Conservation (phyloP, 2,797 vertebrate genomes). For the Orientallactaga sibirica region DNA sequence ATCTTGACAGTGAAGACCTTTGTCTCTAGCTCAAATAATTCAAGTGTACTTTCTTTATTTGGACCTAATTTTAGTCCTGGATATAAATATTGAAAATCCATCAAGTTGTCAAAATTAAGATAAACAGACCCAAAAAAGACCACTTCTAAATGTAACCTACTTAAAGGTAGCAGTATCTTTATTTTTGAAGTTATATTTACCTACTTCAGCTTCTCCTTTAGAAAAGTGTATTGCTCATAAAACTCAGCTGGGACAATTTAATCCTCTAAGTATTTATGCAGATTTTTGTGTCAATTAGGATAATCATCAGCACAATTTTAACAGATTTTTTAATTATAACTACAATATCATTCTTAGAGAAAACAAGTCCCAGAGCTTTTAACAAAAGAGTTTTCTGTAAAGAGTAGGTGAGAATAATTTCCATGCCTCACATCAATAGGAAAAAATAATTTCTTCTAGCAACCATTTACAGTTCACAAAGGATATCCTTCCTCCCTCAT, state of each 20-base stretch:
- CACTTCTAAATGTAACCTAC: slow-evolving; percentile 63
- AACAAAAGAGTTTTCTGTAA: slow-evolving; percentile 68
- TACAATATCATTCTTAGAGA: slow-evolving; percentile 64
- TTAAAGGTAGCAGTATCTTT: slow-evolving; percentile 62
- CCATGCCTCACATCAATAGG: not conserved
- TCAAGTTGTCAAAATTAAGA: slow-evolving; percentile 62
- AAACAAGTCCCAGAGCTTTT: slow-evolving; percentile 72
- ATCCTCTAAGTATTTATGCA: slow-evolving; percentile 53
- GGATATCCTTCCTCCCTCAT: not conserved
- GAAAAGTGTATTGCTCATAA: slow-evolving; percentile 53
- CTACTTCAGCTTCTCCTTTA: slow-evolving; percentile 53
- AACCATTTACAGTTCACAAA: slow-evolving; percentile 41
- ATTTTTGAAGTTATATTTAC: slow-evolving; percentile 74
- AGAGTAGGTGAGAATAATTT: slow-evolving; percentile 62
- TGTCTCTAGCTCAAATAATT: slow-evolving; percentile 53
- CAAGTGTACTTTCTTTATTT: slow-evolving; percentile 22
- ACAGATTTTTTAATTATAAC: slow-evolving; percentile 70
- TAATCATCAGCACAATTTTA: slow-evolving; percentile 69
- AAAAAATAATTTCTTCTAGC: slow-evolving; percentile 36
- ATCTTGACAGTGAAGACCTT: not conserved
- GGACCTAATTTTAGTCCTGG: slow-evolving; percentile 48
- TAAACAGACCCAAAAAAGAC: slow-evolving; percentile 54
- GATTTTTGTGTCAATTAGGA: slow-evolving; percentile 47
- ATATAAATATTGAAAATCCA: slow-evolving; percentile 64
- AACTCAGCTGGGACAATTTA: slow-evolving; percentile 43